Conservation (phyloP, 92 coral and sea anemone species). For the Palythoa grandis region DNA sequence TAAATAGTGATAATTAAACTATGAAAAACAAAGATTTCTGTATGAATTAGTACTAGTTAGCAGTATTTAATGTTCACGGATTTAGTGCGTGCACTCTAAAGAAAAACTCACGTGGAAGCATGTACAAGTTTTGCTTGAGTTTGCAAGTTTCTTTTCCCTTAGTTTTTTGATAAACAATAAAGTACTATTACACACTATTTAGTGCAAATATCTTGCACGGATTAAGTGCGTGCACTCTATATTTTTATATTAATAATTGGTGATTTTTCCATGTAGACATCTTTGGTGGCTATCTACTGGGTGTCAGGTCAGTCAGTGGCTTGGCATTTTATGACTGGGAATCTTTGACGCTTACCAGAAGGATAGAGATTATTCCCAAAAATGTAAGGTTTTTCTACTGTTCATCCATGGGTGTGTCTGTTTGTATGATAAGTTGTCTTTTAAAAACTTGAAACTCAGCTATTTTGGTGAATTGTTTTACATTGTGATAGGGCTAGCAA, state of each 20-base stretch:
- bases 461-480: neutral
- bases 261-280: constrained; percentile 59
- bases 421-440: neutral
- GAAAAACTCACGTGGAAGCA: no score
- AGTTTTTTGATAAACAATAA: no score
- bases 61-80: no score
- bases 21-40: no score
- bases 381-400: constrained; percentile 62
- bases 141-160: no score
- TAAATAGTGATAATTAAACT: no score
- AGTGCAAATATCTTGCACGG: no score
- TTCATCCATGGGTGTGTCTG: neutral
- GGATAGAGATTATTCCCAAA: constrained; percentile 92
- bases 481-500: neutral
- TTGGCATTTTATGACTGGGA: constrained; percentile 98
- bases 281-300: constrained; percentile 93
- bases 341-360: constrained; percentile 78
- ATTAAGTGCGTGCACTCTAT: no score
- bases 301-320: constrained; percentile 89
- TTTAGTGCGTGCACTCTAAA: no score
- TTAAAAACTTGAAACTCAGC: neutral
- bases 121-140: no score
- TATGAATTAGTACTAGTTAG: no score
- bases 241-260: neutral
- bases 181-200: no score